Evolutionary conservation across 2,888 invertebrate species (phyloP), one percentile per base, ranked within the genome.

Genomic region (Hirtodrosophila alboralis): DNA sequence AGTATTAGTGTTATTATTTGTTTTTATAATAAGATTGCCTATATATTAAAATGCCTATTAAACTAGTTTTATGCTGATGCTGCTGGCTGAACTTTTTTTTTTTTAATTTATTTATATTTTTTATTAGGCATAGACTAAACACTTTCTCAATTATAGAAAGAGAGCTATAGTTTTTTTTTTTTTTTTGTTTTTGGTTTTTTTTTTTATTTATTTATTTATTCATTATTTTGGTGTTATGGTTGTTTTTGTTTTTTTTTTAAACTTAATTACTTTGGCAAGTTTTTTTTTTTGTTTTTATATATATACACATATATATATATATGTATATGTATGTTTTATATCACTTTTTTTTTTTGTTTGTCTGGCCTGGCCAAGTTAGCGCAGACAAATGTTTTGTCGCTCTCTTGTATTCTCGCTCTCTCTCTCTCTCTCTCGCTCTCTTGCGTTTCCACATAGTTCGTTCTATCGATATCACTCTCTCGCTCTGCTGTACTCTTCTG

Each of bases 251-350:
- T 26, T 34, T 13, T n/a, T n/a, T n/a, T n/a, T n/a, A n/a, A n/a
- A n/a, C n/a, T n/a, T n/a, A n/a, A n/a, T n/a, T n/a, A n/a, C n/a
- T n/a, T n/a, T n/a, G n/a, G n/a, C n/a, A n/a, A n/a, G 16, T 30
- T 36, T 56, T 48, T 43, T 12, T 38, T 14, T 10, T 56, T 53
- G 38, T 47, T 45, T 23, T 54, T 57, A 54, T 63, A 58, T 71
- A 45, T 70, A 47, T n/a, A n/a, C n/a, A n/a, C n/a, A n/a, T n/a
- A n/a, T n/a, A n/a, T n/a, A n/a, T n/a, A n/a, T 79, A 37, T 63
- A 58, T 51, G 53, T 73, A 63, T 66, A 63, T 79, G 62, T 83
- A 63, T 77, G 63, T 68, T 76, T 75, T 64, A 72, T 83, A 83
- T 79, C 79, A 79, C 84, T 68, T 73, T 61, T 62, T 53, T 59